Conservation (phyloP, 2,113 vertebrate genomes). For the Myotis lucifugus region DNA sequence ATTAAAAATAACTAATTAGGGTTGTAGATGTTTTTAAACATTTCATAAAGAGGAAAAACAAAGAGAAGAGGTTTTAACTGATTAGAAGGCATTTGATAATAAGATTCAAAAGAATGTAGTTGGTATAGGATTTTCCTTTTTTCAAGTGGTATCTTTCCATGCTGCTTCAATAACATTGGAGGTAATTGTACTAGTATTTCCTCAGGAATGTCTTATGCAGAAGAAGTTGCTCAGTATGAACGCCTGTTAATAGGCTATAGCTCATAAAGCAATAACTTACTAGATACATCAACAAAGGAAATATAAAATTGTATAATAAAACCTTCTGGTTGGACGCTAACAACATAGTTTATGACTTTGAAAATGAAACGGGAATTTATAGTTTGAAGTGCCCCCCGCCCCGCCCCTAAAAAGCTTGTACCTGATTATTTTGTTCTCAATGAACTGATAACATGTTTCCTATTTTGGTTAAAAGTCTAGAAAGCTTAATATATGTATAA, state of each 20-base stretch:
- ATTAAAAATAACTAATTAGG: not conserved
- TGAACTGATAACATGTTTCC: not conserved
- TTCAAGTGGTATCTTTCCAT: slow-evolving; percentile 23
- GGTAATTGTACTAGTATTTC: not conserved
- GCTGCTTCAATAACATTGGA: not conserved
- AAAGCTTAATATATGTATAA: not conserved
- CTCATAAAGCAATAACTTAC: slow-evolving; percentile 56
- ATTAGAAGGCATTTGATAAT: not conserved
- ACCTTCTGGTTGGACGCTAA: slow-evolving; percentile 10
- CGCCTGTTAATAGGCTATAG: slow-evolving; percentile 38
- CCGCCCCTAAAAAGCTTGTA: not conserved
- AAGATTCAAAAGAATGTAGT: not conserved
- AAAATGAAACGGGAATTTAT: slow-evolving; percentile 64
- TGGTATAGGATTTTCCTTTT: slow-evolving; percentile 1
- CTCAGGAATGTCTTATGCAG: slow-evolving; percentile 46
- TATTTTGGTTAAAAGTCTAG: slow-evolving; percentile 2
- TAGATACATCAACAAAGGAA: slow-evolving; percentile 18
- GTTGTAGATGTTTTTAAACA: not conserved
- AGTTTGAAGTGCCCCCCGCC: not conserved
- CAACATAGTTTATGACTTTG: not conserved
- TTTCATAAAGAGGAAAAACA: not conserved
- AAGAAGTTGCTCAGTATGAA: slow-evolving; percentile 38
- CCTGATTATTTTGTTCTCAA: not conserved
- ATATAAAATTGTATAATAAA: not conserved
- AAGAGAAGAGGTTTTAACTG: not conserved